Evolutionary conservation across 2,888 invertebrate species (phyloP), one percentile per base, ranked within the genome.

Genomic region (Lithophane ornitopus): DNA sequence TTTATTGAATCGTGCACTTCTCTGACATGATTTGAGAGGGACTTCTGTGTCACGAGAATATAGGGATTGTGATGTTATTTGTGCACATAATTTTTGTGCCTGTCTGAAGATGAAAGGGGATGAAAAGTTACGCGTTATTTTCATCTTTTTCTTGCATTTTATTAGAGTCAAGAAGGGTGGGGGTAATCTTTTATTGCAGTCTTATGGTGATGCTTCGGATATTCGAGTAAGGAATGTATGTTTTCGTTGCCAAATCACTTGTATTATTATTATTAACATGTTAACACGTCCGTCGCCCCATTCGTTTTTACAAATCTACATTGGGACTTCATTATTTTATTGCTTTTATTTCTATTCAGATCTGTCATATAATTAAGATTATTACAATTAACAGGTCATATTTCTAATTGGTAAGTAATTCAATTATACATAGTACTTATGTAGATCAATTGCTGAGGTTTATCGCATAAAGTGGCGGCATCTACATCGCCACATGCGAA

Each of bases 1-100:
- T 73, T 63, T 73, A 77, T 77, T 73, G 80, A 63, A 80, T 80
- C 73, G 74, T 77, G 80, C 56, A 58, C 56, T 77, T 58, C 52
- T 34, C 34, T 73, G 77, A 63, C 80, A 26, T 77, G 73, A 73
- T 73, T 73, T 77, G 80, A 63, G 49, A 58, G 26, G 22, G 12
- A 56, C 41, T 63, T 80, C 34, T 44, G n/a, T 74, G 41, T 34
- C 56, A 52, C 22, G 26, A 19, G 28, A 44, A 49, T 22, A 56
- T 34, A 8, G 62, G 22, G 54, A 46, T 28, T 80, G 41, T 80
- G 56, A 63, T 34, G 73, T 77, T 79, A 69, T 71, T 56, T 63
- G 41, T 34, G 26, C 56, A 54, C 46, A 73, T 77, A 34, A 52
- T 73, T 56, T 63, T 14, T 73, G 16, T 63, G 41, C 56, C 22